phyloP scores from a whole-genome alignment of 2,888 invertebrate species.

The Drosophila lacicola region DNA sequence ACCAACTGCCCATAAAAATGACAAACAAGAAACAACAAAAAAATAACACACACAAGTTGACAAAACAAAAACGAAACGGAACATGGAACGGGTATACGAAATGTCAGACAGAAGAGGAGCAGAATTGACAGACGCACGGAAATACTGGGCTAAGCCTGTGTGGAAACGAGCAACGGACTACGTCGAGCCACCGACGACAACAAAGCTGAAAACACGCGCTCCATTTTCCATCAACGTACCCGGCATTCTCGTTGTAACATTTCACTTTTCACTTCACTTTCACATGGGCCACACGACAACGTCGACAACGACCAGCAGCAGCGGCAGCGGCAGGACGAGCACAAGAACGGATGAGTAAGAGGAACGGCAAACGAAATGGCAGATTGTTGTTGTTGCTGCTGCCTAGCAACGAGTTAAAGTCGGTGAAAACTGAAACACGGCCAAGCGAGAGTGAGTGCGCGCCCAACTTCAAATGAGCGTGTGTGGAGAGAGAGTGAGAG shows the following conservation, averaged over 20 bases:
- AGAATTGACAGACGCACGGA: slow-evolving; percentile 47
- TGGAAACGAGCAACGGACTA: slow-evolving; percentile 28
- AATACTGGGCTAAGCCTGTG: slow-evolving; percentile 59
- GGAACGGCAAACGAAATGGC: slow-evolving; percentile 24
- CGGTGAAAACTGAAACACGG: slow-evolving; percentile 77
- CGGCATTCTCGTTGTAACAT: slow-evolving; percentile 76
- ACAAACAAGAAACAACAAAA: slow-evolving; percentile 42
- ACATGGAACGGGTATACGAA: slow-evolving; percentile 30
- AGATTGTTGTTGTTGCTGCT: slow-evolving; percentile 32
- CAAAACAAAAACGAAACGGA: slow-evolving; percentile 46
- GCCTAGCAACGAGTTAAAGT: slow-evolving; percentile 78
- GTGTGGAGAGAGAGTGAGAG: slow-evolving; percentile 16
- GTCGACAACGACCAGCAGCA: slow-evolving; percentile 26
- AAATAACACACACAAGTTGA: slow-evolving; percentile 36
- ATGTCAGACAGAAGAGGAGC: slow-evolving; percentile 15
- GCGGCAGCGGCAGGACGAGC: slow-evolving; percentile 52
- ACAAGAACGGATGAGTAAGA: slow-evolving; percentile 47
- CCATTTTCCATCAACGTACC: slow-evolving; percentile 54
- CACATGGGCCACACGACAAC: slow-evolving; percentile 63
- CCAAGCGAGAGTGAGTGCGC: slow-evolving; percentile 72
- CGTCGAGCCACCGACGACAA: slow-evolving; percentile 44
- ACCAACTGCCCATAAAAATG: slow-evolving; percentile 58
- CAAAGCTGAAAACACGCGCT: slow-evolving; percentile 54
- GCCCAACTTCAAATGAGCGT: slow-evolving; percentile 45
- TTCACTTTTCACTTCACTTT: slow-evolving; percentile 84